Base-by-base conservation (phyloP, 2,888 invertebrate species). In the Meta bourneti region DNA sequence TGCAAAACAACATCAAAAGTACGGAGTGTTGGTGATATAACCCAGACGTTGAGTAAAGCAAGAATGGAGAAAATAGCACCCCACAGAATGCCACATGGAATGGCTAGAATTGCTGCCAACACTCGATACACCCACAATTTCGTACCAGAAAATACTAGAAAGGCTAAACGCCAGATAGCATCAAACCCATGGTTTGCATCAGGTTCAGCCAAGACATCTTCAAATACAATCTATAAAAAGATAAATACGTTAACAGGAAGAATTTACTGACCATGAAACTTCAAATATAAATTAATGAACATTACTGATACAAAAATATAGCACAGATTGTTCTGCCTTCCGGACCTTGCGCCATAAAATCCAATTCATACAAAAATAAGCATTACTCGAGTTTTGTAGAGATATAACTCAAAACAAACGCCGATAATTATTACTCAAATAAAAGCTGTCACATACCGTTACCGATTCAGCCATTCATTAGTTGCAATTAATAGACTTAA, bases 181-280 rank as follows among this genome's bases (percentile, higher is more conserved):
- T 95, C 94, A 93, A 94, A 94, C 11, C 95, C 94, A 93, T 95
- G 95, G 80, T 94, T 93, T 11, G 94, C 94, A 81, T 95, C 95
- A 19, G 95, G 95, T 93, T 95, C 95, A 8, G 94, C 95, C 92
- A 95, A 94, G 74, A 95, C 94, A 92, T 95, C 95, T 74, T 94
- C 94, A 93, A 95, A 95, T 80, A 93, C 94, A 86, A 95, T 93
- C 94, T 95, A 87, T 13, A 93, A 91, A 74, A 61, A 74, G 91
- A 82, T 80, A 61, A 34, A 34, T 34, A 34, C 34, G 4, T 34
- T 34, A 34, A 34, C 34, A 34, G 34, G 34, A 4, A 34, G 34
- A 34, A 34, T 34, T 34, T 2, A 34, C 34, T 34, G 34, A 34
- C 34, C 34, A 34, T 34, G 34, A 34, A 34, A 34, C 34, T 4